Evolutionary conservation across 64 coral and sea anemone species (phyloP).

Genomic region (Stichodactyla mertensii): DNA sequence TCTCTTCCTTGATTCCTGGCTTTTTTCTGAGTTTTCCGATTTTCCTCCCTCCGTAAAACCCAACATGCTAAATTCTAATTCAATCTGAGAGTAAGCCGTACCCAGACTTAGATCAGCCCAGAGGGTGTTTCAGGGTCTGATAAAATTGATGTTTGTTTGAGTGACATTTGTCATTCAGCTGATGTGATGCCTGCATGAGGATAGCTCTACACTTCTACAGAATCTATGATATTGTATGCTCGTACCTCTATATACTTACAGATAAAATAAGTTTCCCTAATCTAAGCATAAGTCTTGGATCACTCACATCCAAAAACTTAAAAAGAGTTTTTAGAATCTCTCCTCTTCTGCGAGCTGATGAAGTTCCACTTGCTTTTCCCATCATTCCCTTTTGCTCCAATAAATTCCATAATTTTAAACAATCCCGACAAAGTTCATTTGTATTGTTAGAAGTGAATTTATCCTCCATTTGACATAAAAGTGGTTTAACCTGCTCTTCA

Average conservation of each 20-base stretch:
- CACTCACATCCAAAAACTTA: slow-evolving; percentile 87
- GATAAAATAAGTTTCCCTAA: slow-evolving; percentile 70
- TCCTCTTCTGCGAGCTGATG: slow-evolving; percentile 83
- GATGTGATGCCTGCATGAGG: no score
- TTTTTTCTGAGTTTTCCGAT: no score
- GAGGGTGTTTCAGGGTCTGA: no score
- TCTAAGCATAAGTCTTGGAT: slow-evolving; percentile 74
- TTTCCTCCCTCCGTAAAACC: no score
- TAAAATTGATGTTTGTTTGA: no score
- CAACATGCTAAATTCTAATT: no score
- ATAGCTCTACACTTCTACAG: no score
- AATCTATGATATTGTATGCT: no score
- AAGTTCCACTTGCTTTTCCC: slow-evolving; percentile 71
- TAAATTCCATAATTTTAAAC: slow-evolving; percentile 72
- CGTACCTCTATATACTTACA: slow-evolving; percentile 41
- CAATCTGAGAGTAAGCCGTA: no score
- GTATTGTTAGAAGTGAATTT: slow-evolving; percentile 57
- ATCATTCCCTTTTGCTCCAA: slow-evolving; percentile 80
- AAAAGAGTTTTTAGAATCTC: slow-evolving; percentile 89
- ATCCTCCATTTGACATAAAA: slow-evolving; percentile 69
- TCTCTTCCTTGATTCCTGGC: no score
- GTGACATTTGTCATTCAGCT: no score
- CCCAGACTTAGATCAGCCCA: no score
- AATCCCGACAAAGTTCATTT: slow-evolving; percentile 70
- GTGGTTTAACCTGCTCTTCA: slow-evolving; percentile 67